Conservation (phyloP, 2,797 vertebrate species). For the Myotis pilosus region DNA sequence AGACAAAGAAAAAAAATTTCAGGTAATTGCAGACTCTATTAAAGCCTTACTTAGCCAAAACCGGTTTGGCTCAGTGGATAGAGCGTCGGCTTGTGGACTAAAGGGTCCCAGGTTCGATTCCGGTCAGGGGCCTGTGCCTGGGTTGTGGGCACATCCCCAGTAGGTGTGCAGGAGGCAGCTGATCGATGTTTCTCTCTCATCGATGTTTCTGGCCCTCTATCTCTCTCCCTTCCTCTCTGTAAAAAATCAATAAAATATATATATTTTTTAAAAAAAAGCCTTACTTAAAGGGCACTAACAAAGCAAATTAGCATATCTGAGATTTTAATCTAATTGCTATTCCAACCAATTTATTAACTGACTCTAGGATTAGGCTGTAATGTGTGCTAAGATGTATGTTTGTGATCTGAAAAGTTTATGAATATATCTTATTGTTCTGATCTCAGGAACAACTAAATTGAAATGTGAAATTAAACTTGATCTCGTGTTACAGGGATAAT, state of each 20-base stretch:
- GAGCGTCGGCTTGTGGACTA: too few species aligned
- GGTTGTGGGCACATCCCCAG: too few species aligned
- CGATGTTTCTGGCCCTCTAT: too few species aligned
- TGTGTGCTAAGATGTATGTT: slow-evolving; percentile 57
- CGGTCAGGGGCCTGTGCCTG: too few species aligned
- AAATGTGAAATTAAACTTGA: neutral
- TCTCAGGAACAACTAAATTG: slow-evolving; percentile 15
- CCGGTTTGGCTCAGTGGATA: too few species aligned
- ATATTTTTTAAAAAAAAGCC: too few species aligned
- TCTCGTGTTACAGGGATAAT: slow-evolving; percentile 1
- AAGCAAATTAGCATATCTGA: slow-evolving; percentile 70
- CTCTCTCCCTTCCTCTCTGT: too few species aligned
- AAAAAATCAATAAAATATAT: too few species aligned
- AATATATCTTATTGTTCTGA: slow-evolving; percentile 23
- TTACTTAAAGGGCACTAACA: slow-evolving; percentile 80
- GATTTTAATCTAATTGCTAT: slow-evolving; percentile 79
- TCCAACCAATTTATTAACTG: slow-evolving; percentile 78
- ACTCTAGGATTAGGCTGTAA: slow-evolving; percentile 73
- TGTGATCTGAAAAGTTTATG: slow-evolving; percentile 63
- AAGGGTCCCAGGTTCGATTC: too few species aligned
- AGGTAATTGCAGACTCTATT: slow-evolving; percentile 72
- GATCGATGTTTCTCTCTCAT: too few species aligned
- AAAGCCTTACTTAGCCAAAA: slow-evolving; percentile 83
- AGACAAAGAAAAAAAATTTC: slow-evolving; percentile 70
- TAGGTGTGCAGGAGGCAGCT: too few species aligned